These are phyloP conservation scores for Paracyclopina nana DNA, from an alignment of 1,140 invertebrate genomes.

Conservation along the genomic window DNA sequence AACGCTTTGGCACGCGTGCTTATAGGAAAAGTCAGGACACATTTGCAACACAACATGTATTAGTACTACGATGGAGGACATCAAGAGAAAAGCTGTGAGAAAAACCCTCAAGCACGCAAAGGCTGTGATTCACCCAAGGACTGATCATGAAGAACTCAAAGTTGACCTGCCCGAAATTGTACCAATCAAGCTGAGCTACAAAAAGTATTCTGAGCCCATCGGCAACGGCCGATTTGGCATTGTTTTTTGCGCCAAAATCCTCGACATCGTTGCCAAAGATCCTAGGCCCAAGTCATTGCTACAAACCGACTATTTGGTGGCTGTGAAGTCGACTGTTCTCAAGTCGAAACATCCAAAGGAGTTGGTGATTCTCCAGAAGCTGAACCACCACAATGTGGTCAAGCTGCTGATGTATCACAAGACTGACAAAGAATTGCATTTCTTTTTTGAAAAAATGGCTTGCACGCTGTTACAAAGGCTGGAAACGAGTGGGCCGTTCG, in stretches of 20 bases:
- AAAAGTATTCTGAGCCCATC: not conserved
- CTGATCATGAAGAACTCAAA: not conserved
- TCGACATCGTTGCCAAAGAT: not conserved
- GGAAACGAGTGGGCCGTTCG: not conserved
- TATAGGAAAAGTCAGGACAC: too few relatives aligned
- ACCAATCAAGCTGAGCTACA: not conserved
- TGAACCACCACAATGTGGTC: constrained; percentile 2
- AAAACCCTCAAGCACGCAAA: constrained; percentile 1
- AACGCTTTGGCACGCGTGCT: too few relatives aligned
- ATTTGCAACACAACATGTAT: too few relatives aligned
- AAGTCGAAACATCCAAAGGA: not conserved
- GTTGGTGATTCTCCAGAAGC: not conserved
- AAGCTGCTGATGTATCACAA: not conserved
- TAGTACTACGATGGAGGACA: too few relatives aligned
- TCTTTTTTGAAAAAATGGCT: not conserved
- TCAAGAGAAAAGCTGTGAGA: constrained; percentile 1
- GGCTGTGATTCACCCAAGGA: not conserved
- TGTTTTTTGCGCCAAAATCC: not conserved
- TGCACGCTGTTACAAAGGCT: not conserved
- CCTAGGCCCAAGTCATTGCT: not conserved
- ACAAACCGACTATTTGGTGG: not conserved
- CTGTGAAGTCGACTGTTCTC: not conserved
- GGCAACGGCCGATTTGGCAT: not conserved
- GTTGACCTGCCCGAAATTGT: not conserved
- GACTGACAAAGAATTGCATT: not conserved